A percentile compares a stretch with the other conserved stretches of the same genome.
phyloP scores from a whole-genome alignment of 2,113 vertebrate species.

The Bujurquina vittata region DNA sequence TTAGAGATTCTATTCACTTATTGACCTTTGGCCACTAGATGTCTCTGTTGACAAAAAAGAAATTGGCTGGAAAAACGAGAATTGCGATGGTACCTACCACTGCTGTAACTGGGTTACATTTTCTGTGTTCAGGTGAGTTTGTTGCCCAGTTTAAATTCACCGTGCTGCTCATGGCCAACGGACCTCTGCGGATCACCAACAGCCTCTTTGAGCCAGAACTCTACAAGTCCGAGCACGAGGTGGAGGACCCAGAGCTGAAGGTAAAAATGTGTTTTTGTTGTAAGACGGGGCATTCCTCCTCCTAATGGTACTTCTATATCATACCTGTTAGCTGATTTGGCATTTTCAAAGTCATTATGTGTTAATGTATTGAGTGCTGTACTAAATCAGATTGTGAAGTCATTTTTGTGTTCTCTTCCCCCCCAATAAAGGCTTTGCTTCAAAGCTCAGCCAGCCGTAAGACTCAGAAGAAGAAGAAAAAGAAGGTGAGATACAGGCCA shows the following conservation, averaged over 20 bases:
- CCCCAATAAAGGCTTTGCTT: constrained; percentile 86
- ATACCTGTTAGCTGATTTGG: background rate
- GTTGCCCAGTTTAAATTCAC: constrained; percentile 99
- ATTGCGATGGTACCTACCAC: background rate
- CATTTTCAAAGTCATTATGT: constrained; percentile 16
- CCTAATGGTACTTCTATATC: background rate
- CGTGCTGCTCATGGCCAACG: constrained; percentile 96
- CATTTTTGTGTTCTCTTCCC: background rate
- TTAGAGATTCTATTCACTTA: too few species aligned
- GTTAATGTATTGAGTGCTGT: constrained; percentile 6
- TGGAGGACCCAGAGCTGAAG: constrained; percentile 95
- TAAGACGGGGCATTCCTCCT: background rate
- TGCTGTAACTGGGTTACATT: background rate
- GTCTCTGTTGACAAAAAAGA: background rate
- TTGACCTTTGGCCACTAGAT: background rate
- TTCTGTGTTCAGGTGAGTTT: constrained; percentile 84
- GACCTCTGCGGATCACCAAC: constrained; percentile 95
- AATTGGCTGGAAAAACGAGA: background rate
- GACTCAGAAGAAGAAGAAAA: constrained; percentile 99
- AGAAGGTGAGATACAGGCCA: constrained; percentile 86
- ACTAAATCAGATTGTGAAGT: background rate
- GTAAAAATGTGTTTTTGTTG: constrained; percentile 63
- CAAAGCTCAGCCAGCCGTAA: constrained; percentile 97
- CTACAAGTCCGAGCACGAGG: constrained; percentile 93
- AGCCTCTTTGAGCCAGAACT: constrained; percentile 91